These are phyloP conservation scores for Boloria euphrosyne DNA, from an alignment of 2,888 invertebrate genomes.

Conservation along the genomic window DNA sequence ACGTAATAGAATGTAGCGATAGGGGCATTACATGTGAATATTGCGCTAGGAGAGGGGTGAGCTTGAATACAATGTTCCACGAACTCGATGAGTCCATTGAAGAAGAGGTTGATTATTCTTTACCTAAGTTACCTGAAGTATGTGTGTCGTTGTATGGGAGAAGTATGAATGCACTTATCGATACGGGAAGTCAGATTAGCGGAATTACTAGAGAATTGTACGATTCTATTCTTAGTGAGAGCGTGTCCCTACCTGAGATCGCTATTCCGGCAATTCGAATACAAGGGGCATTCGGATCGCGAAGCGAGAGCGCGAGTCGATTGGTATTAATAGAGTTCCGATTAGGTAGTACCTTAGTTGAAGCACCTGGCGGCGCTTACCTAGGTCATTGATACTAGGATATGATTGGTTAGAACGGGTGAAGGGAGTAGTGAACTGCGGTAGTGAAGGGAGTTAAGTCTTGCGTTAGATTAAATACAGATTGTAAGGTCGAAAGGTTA, in stretches of 20 bases:
- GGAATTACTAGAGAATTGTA: not conserved
- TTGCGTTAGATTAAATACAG: not conserved
- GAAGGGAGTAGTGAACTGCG: not conserved
- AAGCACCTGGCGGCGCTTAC: constrained; percentile 8
- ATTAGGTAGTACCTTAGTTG: constrained; percentile 1
- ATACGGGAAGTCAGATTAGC: constrained; percentile 1
- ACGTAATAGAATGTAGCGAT: not conserved
- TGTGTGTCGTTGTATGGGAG: not conserved
- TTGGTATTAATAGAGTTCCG: not conserved
- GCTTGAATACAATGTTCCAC: not conserved
- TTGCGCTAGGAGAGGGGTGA: not conserved
- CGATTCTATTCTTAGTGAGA: not conserved
- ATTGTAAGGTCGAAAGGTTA: not conserved
- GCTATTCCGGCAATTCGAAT: not conserved
- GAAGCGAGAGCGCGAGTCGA: not conserved
- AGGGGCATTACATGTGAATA: not conserved
- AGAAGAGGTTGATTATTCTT: not conserved
- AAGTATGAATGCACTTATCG: not conserved
- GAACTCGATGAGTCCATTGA: not conserved
- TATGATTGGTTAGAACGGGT: constrained; percentile 23
- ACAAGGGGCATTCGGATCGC: not conserved
- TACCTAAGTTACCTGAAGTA: not conserved
- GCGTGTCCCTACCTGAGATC: not conserved
- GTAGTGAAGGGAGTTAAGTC: not conserved
- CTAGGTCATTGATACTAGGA: constrained; percentile 6